Evolutionary conservation across 2,113 vertebrate species (phyloP).

Genomic region (Pelobates fuscus): DNA sequence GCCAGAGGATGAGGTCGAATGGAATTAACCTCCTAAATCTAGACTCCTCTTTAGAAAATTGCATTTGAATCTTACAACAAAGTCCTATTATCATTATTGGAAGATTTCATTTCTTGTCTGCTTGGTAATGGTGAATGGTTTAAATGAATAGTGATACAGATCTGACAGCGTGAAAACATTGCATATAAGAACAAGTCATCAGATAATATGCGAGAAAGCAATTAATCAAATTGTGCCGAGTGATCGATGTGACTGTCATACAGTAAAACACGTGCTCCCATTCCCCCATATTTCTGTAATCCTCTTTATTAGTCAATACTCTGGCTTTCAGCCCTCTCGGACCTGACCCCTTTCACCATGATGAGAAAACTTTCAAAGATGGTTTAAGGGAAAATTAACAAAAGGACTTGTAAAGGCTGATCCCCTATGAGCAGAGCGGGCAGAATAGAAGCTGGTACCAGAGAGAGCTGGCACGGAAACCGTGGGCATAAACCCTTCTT

Average conservation of each 20-base stretch:
- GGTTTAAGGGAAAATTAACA: not conserved
- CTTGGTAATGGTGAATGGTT: not conserved
- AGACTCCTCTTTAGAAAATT: too few relatives aligned
- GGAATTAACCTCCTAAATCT: not conserved
- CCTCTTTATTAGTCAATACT: too few relatives aligned
- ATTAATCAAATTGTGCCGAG: constrained; percentile 15
- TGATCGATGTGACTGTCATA: constrained; percentile 7
- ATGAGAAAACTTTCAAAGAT: not conserved
- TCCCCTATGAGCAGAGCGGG: constrained; percentile 1
- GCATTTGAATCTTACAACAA: not conserved
- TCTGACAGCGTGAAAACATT: not conserved
- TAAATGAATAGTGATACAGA: not conserved
- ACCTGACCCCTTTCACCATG: constrained; percentile 7
- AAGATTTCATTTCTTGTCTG: not conserved
- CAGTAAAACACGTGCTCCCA: not conserved
- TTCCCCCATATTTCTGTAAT: too few relatives aligned
- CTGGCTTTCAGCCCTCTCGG: too few relatives aligned
- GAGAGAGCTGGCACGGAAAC: not conserved
- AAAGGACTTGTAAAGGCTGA: constrained; percentile 32
- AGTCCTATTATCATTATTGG: not conserved
- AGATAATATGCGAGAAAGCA: constrained; percentile 10
- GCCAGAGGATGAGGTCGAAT: not conserved
- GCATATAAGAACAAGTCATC: not conserved
- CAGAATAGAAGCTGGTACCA: not conserved
- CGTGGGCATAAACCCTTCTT: too few relatives aligned